These are phyloP conservation scores for Myotis brandtii DNA, from an alignment of 2,113 vertebrate species.

Conservation along the genomic window DNA sequence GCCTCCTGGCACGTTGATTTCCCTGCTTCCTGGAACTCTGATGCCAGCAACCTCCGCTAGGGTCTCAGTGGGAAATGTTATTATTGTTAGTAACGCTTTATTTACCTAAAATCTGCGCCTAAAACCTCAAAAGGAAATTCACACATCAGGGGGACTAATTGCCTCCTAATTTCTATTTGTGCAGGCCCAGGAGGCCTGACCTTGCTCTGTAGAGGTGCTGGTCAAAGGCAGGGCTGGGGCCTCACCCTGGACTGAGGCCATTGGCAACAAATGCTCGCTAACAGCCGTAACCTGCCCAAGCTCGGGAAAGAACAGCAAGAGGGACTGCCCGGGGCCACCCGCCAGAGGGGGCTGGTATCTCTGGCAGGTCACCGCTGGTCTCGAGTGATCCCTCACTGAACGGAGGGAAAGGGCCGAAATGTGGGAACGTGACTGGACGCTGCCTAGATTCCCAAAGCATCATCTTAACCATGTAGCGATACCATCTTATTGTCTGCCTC, in stretches of 20 bases:
- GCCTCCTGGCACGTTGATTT: slow-evolving; percentile 33
- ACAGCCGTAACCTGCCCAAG: slow-evolving; percentile 76
- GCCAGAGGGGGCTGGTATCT: slow-evolving; percentile 46
- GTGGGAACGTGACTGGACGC: background rate
- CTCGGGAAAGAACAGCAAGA: background rate
- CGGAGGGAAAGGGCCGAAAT: background rate
- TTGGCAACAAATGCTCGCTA: slow-evolving; percentile 81
- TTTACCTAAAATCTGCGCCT: slow-evolving; percentile 76
- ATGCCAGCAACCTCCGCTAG: slow-evolving; percentile 58
- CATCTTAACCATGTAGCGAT: background rate
- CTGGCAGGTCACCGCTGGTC: slow-evolving; percentile 31
- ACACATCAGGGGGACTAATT: slow-evolving; percentile 71
- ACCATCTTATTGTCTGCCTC: fast-evolving
- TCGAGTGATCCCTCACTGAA: background rate
- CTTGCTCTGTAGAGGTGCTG: slow-evolving; percentile 68
- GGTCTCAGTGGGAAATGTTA: slow-evolving; percentile 60
- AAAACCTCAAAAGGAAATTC: slow-evolving; percentile 76
- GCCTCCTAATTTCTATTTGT: slow-evolving; percentile 81
- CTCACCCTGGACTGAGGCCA: slow-evolving; percentile 80
- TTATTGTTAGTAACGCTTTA: slow-evolving; percentile 49
- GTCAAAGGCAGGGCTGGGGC: slow-evolving; percentile 77
- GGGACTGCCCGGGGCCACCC: background rate
- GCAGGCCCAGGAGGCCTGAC: slow-evolving; percentile 57
- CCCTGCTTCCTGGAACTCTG: slow-evolving; percentile 50
- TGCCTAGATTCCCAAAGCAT: background rate